These are phyloP conservation scores for Rhineura floridana DNA, from an alignment of 2,113 vertebrate genomes.

Conservation along the genomic window DNA sequence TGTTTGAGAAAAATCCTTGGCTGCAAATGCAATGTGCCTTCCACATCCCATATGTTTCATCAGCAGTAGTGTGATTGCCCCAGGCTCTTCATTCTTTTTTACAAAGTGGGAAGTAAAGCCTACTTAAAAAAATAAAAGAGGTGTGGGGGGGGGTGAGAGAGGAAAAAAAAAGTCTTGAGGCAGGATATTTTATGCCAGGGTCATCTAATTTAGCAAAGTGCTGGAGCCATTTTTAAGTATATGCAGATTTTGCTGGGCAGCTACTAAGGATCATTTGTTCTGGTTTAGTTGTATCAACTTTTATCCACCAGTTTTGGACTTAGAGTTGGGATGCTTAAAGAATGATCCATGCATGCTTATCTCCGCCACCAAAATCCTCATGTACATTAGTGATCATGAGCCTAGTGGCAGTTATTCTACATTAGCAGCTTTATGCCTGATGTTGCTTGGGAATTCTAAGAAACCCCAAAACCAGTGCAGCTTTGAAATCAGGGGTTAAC, in stretches of 20 bases:
- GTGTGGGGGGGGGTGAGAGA: background rate
- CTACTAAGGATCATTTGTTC: background rate
- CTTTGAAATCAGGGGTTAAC: too few species aligned
- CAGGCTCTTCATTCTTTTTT: conserved; percentile 33
- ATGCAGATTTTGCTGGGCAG: too few species aligned
- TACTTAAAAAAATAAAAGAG: conserved; percentile 21
- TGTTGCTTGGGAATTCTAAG: too few species aligned
- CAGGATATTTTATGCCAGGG: background rate
- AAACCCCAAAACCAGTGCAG: too few species aligned
- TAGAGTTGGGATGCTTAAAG: background rate
- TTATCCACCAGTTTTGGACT: background rate
- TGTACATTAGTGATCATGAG: background rate
- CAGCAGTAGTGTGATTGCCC: conserved; percentile 31
- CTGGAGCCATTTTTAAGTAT: background rate
- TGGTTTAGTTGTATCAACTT: background rate
- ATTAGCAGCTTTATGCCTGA: too few species aligned
- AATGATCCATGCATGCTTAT: background rate
- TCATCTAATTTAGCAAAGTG: background rate
- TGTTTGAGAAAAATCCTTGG: conserved; percentile 51
- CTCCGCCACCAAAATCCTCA: background rate
- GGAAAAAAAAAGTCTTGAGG: background rate
- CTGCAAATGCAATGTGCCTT: conserved; percentile 43
- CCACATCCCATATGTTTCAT: conserved; percentile 50
- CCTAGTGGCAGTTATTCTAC: background rate
- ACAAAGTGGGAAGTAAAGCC: conserved; percentile 44